Conservation (phyloP, 1,140 invertebrate genomes). For the Heliconius eleuchia region DNA sequence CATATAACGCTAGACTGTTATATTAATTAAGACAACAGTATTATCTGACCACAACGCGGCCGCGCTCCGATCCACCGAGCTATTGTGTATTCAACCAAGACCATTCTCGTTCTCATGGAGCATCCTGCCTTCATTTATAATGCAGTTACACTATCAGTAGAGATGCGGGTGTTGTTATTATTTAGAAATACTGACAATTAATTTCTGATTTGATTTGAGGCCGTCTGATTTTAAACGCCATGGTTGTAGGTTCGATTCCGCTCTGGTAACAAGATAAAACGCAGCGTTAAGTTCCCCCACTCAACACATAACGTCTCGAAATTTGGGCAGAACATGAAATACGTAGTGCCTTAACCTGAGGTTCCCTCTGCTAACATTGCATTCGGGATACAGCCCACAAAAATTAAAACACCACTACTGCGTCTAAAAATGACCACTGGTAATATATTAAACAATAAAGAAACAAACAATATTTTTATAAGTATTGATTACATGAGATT, state of each 20-base stretch:
- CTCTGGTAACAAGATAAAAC: no score
- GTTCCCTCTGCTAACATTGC: no score
- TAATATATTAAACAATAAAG: background rate
- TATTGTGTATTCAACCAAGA: slow-evolving; percentile 3
- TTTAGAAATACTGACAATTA: background rate
- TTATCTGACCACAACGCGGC: background rate
- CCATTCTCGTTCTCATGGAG: background rate
- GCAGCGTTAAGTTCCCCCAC: no score
- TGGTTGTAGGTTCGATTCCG: no score
- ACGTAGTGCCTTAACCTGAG: no score
- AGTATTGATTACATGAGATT: slow-evolving; percentile 19
- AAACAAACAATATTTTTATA: background rate
- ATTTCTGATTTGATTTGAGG: no score
- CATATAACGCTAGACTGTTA: background rate
- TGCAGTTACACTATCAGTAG: background rate
- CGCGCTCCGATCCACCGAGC: background rate
- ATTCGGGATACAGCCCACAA: no score
- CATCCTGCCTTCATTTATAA: slow-evolving; percentile 3
- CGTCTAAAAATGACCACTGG: no score
- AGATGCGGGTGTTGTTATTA: background rate
- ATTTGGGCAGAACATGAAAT: no score
- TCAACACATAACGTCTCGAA: no score
- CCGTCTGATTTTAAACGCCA: no score
- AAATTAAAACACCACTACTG: no score
- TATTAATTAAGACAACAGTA: slow-evolving; percentile 10